Evolutionary conservation across 2,113 vertebrate genomes (phyloP).

Genomic region (Brachyhypopomus occidentalis): DNA sequence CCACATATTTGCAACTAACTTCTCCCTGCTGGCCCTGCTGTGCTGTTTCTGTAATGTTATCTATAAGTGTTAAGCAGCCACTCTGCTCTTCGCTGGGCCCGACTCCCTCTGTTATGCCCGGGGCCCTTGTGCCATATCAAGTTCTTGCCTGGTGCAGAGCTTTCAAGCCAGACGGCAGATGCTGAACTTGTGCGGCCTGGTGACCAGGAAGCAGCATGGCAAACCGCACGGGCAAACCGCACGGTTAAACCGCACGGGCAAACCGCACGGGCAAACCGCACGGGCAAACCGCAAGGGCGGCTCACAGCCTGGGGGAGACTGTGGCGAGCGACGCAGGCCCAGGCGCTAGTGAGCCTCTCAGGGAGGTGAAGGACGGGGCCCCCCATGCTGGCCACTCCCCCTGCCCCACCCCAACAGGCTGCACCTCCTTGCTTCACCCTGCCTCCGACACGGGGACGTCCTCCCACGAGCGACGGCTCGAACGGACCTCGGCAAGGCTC

Average conservation of each 20-base stretch:
- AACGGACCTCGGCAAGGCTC: background rate
- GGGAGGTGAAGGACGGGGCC: background rate
- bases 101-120: no score
- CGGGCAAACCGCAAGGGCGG: background rate
- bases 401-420: background rate
- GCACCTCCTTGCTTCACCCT: background rate
- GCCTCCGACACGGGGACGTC: background rate
- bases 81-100: background rate
- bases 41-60: slow-evolving; percentile 14
- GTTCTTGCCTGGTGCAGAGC: slow-evolving; percentile 27
- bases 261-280: no score
- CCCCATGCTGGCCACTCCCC: background rate
- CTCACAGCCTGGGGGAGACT: background rate
- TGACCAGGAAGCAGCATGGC: background rate
- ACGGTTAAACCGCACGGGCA: no score
- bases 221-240: background rate
- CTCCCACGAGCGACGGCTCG: background rate
- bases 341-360: background rate
- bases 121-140: background rate
- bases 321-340: background rate
- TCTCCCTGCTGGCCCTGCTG: background rate
- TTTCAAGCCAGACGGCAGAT: background rate
- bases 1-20: background rate
- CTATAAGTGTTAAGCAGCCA: background rate
- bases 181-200: slow-evolving; percentile 18